Evolutionary conservation across 2,888 invertebrate species (phyloP).

Genomic region (Lochmaea capreae): DNA sequence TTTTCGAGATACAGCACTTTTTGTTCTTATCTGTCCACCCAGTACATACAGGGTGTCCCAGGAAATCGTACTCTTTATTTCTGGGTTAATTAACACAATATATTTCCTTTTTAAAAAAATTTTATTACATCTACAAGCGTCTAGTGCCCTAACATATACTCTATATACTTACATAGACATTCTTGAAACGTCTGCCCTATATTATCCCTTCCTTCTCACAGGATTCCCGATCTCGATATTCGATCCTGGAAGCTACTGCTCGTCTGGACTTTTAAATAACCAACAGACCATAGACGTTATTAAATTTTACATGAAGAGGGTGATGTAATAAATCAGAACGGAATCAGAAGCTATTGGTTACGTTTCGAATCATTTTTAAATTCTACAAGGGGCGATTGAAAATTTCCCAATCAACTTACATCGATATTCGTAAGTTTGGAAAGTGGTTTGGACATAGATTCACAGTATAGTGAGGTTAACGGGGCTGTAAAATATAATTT

Average conservation of each 20-base stretch:
- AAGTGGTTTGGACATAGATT: no score
- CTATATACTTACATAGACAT: background rate
- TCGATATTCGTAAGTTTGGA: no score
- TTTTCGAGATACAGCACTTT: no score
- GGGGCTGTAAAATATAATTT: no score
- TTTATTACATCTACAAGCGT: no score
- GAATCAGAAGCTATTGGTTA: conserved; percentile 58
- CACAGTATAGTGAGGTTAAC: no score
- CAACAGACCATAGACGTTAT: conserved; percentile 53
- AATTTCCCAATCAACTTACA: no score
- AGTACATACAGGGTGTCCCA: no score
- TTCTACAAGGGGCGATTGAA: conserved; percentile 8
- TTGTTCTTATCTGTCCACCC: no score
- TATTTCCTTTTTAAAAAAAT: no score
- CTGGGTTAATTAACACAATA: no score
- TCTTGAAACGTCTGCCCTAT: background rate
- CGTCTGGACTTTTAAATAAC: conserved; percentile 52
- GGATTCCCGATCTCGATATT: conserved; percentile 33
- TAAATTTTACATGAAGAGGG: conserved; percentile 58
- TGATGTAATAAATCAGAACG: conserved; percentile 56
- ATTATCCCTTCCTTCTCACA: background rate
- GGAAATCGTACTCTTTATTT: no score
- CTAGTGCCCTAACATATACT: background rate
- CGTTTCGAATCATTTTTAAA: conserved; percentile 39
- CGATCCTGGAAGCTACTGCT: conserved; percentile 42